Conservation (phyloP, 2,888 invertebrate species). For the Macropis europaea region DNA sequence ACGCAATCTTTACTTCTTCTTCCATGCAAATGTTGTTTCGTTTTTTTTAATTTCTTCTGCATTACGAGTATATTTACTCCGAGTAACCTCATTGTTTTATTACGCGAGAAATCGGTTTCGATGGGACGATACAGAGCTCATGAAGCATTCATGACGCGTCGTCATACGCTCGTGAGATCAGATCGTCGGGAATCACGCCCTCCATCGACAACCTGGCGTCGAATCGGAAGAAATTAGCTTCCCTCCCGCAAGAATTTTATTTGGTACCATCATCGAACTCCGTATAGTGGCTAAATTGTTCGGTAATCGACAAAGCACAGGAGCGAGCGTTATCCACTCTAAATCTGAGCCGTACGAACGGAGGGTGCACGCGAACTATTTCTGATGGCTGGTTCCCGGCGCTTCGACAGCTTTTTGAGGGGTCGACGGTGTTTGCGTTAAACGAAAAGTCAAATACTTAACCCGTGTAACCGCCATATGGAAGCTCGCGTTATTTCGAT, state of each 20-base stretch:
- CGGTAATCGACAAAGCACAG: conserved; percentile 68
- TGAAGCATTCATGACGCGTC: conserved; percentile 49
- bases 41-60: neutral
- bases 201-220: neutral
- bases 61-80: neutral
- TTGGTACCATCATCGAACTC: too few relatives aligned
- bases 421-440: conserved; percentile 38
- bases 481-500: conserved; percentile 13
- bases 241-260: neutral
- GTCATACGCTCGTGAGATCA: conserved; percentile 46
- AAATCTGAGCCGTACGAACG: conserved; percentile 60
- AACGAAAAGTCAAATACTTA: conserved; percentile 53
- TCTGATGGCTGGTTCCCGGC: conserved; percentile 38
- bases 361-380: conserved; percentile 66
- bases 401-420: conserved; percentile 39
- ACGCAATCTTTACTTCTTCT: neutral
- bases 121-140: conserved; percentile 27
- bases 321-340: conserved; percentile 63
- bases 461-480: conserved; percentile 29
- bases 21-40: neutral
- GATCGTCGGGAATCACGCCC: conserved; percentile 40
- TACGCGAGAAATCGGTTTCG: conserved; percentile 24
- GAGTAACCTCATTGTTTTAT: neutral
- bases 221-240: conserved; percentile 27
- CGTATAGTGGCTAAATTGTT: conserved; percentile 75